Evolutionary conservation across 2,888 invertebrate species (phyloP), one percentile per base, ranked within the genome.

Genomic region (Cheilosia scutellata): DNA sequence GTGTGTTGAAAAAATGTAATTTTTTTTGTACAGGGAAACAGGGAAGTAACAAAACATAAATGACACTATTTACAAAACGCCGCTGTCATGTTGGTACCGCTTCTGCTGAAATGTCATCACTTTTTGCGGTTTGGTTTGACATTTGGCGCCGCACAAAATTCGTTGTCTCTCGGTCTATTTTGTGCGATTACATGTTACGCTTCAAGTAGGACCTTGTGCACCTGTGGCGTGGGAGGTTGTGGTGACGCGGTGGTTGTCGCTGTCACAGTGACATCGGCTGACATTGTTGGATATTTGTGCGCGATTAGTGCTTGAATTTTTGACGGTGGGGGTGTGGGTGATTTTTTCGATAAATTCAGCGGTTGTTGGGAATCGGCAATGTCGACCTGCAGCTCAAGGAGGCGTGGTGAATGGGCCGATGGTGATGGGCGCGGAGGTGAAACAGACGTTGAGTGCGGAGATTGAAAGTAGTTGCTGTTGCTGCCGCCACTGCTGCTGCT

Each of bases 301-400:
- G 91, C 90, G 44, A 92, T 91, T 55, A 92, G 84, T 29, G 91
- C 89, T 74, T 92, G 92, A 88, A 92, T 71, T 71, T 92, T 91
- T 72, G 89, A 91, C 90, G 96, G 96, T 92, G 96, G 95, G 88
- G 96, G 95, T 88, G 95, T 95, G 89, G 96, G 96, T 88, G 96
- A 95, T 91, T 96, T 96, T 93, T 97, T 97, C 92, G 97, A 97
- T 90, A 98, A 94, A 94, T 98, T 98, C 88, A 98, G 93, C 72
- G 98, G 98, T 91, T 96, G 96, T 89, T 95, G 95, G 66, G 95
- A 95, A 90, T 96, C 96, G 27, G 96, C 96, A 88, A 96, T 96
- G 90, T 96, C 96, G 89, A 97, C 96, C 92, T 97, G 96, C 89
- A 97, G 94, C 91, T 96, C 96, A 90, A 95, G 93, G 91, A 95